Conservation (phyloP, 2,113 vertebrate genomes). For the Patagioenas fasciata region DNA sequence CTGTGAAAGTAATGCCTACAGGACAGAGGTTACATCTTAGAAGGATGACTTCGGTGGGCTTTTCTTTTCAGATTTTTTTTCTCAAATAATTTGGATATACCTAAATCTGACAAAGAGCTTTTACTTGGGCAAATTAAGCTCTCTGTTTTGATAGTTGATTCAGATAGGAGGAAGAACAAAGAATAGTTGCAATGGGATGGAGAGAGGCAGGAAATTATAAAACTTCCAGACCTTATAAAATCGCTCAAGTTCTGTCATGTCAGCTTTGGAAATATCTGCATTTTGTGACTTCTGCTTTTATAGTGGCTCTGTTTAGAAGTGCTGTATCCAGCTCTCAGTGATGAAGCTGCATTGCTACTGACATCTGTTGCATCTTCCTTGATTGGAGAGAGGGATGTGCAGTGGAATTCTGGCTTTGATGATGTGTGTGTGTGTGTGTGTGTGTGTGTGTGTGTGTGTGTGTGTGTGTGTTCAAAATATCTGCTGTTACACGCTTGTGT, state of each 20-base stretch:
- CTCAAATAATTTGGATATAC: background rate
- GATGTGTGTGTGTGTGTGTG: background rate
- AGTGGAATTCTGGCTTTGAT: background rate
- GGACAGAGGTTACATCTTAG: background rate
- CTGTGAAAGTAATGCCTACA: background rate
- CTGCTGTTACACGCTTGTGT: background rate
- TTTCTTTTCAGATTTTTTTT: background rate
- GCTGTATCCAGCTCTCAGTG: background rate
- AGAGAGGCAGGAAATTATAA: background rate
- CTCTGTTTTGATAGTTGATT: background rate
- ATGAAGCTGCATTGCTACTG: background rate
- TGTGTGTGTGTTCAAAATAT: background rate
- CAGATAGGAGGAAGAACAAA: background rate
- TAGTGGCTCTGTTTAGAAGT: background rate
- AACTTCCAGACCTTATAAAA: background rate
- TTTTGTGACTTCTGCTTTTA: background rate
- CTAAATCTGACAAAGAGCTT: background rate
- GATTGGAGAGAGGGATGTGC: background rate
- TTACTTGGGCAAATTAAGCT: background rate
- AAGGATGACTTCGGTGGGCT: background rate
- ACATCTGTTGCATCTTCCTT: background rate
- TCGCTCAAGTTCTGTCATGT: rapidly evolving
- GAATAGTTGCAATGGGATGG: background rate
- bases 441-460: background rate
- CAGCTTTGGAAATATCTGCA: background rate